phyloP scores from a whole-genome alignment of 1,140 invertebrate genomes.

The Aradophagus sp. region DNA sequence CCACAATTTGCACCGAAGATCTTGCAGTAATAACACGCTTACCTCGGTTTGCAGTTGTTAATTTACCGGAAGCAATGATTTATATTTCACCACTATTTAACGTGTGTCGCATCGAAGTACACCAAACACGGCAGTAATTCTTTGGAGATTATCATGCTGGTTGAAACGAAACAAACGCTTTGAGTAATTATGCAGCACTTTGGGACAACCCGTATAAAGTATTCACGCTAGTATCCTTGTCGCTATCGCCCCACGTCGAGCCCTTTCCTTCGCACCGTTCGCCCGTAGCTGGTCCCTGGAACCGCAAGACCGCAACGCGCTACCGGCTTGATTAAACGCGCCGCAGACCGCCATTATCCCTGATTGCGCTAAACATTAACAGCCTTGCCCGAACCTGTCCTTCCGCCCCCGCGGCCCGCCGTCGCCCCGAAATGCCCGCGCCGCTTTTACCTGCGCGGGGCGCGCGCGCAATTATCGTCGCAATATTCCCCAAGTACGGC shows the following conservation, averaged over 20 bases:
- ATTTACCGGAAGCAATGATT: too few species aligned
- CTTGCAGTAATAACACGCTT: too few species aligned
- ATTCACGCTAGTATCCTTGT: slow-evolving; percentile 37
- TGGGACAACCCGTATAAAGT: slow-evolving; percentile 46
- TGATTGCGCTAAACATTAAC: slow-evolving; percentile 77
- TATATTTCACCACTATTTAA: too few species aligned
- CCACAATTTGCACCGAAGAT: too few species aligned
- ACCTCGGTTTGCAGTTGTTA: too few species aligned
- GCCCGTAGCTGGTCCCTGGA: slow-evolving; percentile 63
- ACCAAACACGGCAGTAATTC: slow-evolving; percentile 29
- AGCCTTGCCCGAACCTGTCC: slow-evolving; percentile 57
- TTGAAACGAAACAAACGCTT: slow-evolving; percentile 41
- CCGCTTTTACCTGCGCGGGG: slow-evolving; percentile 45
- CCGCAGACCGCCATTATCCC: slow-evolving; percentile 76
- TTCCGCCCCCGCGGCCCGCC: slow-evolving; percentile 24
- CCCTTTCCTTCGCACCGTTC: slow-evolving; percentile 71
- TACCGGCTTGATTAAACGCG: slow-evolving; percentile 76
- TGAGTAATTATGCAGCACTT: slow-evolving; percentile 48
- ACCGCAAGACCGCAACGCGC: slow-evolving; percentile 74
- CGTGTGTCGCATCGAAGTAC: too few species aligned
- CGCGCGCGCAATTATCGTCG: slow-evolving; percentile 60
- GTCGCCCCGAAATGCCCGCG: too few species aligned
- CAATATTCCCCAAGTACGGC: slow-evolving; percentile 48
- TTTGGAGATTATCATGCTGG: slow-evolving; percentile 31
- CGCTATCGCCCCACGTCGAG: slow-evolving; percentile 36